Conservation (phyloP, 2,888 invertebrate species). For the Pherbina coryleti region DNA sequence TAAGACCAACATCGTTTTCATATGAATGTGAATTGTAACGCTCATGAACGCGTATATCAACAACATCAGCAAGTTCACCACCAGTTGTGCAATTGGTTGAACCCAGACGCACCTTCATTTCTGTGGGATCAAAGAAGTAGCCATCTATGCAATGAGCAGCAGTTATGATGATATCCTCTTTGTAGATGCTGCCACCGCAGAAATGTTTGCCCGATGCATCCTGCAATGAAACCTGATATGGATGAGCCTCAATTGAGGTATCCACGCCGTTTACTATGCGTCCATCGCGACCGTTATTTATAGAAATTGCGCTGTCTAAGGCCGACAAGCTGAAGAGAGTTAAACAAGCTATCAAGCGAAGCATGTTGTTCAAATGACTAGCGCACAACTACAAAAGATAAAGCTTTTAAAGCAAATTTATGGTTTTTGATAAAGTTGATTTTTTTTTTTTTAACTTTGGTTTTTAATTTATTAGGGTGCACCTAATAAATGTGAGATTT, state of each 20-base stretch:
- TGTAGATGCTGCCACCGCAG: constrained; percentile 70
- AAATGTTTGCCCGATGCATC: constrained; percentile 61
- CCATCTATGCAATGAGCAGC: constrained; percentile 69
- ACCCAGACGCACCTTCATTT: constrained; percentile 65
- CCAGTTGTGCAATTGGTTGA: constrained; percentile 61
- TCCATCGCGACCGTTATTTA: constrained; percentile 53
- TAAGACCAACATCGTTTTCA: constrained; percentile 68
- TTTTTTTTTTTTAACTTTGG: too few relatives aligned
- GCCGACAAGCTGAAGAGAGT: constrained; percentile 42
- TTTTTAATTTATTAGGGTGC: too few relatives aligned
- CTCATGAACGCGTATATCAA: constrained; percentile 58
- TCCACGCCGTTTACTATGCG: constrained; percentile 70
- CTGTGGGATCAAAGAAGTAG: constrained; percentile 35
- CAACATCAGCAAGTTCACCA: constrained; percentile 65
- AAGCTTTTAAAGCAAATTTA: neutral
- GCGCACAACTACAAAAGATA: neutral
- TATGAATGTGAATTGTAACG: constrained; percentile 60
- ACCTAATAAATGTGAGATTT: too few relatives aligned
- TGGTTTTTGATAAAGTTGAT: neutral
- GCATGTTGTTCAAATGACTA: constrained; percentile 45
- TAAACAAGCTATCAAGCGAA: constrained; percentile 45
- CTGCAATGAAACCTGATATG: constrained; percentile 70
- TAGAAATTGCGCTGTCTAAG: constrained; percentile 46
- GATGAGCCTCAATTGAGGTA: constrained; percentile 66
- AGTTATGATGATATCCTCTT: constrained; percentile 62